These are phyloP conservation scores for Xanthostigma xanthostigma DNA, from an alignment of 2,888 invertebrate genomes.

Conservation along the genomic window DNA sequence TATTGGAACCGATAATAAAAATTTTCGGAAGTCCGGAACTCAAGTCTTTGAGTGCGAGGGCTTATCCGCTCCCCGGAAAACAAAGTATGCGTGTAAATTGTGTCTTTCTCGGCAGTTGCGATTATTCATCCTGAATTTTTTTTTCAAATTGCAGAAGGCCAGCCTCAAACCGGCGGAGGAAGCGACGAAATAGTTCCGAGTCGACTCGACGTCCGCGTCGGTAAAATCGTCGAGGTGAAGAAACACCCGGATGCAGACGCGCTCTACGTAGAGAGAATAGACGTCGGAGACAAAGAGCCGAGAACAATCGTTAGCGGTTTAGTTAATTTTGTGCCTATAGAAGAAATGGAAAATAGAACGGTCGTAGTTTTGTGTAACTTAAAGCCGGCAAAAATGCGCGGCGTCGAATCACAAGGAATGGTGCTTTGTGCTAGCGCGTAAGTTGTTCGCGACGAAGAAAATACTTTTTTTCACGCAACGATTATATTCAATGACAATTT, in stretches of 20 bases:
- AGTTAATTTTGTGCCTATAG: conserved; percentile 79
- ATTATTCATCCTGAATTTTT: background rate
- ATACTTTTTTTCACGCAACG: background rate
- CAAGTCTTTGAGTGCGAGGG: conserved; percentile 60
- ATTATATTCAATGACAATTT: conserved; percentile 9
- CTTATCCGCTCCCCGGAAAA: conserved; percentile 70
- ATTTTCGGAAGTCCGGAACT: conserved; percentile 67
- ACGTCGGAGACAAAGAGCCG: conserved; percentile 62
- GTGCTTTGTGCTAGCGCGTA: conserved; percentile 77
- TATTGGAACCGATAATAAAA: conserved; percentile 79
- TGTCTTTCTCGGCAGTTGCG: background rate
- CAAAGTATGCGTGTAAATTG: conserved; percentile 25
- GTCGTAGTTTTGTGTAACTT: conserved; percentile 92
- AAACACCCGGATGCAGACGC: conserved; percentile 87
- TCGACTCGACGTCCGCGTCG: conserved; percentile 74
- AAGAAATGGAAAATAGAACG: conserved; percentile 76
- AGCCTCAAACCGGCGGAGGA: conserved; percentile 8
- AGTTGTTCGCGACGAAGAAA: conserved; percentile 17
- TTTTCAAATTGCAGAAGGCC: background rate
- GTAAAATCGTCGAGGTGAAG: conserved; percentile 67
- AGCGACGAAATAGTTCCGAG: conserved; percentile 53
- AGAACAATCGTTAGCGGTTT: conserved; percentile 75
- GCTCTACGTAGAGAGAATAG: conserved; percentile 84
- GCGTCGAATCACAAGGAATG: conserved; percentile 85
- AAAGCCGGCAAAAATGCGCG: conserved; percentile 93